Percentiles rank a stretch among this genome's conserved stretches.
Evolutionary conservation across 2,113 vertebrate species (phyloP).

Genomic region (Microcebus lehilahytsara): DNA sequence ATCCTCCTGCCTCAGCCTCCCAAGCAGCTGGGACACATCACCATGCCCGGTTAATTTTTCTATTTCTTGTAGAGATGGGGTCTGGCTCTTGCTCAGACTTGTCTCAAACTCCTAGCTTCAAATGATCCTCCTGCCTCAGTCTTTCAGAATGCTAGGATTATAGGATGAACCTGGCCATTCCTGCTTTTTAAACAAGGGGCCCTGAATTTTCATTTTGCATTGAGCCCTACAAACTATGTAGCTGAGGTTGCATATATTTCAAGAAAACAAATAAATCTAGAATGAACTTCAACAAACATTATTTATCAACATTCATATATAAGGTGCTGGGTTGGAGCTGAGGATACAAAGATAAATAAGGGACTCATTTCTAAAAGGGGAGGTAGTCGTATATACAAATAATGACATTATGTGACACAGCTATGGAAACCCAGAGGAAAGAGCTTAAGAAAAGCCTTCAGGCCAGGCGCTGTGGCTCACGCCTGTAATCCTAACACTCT

Average conservation of each 20-base stretch:
- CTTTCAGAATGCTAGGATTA: no score
- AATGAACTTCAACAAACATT: constrained; percentile 26
- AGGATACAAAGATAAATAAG: neutral
- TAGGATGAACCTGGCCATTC: no score
- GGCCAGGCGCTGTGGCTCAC: no score
- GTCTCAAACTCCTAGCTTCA: no score
- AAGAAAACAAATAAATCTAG: constrained; percentile 20
- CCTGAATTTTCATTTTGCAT: neutral
- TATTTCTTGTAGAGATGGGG: no score
- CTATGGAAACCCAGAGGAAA: constrained; percentile 9
- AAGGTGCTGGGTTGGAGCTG: neutral
- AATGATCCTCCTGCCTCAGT: no score
- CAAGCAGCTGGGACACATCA: no score
- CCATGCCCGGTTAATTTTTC: no score
- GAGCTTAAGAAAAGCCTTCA: neutral
- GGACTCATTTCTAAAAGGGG: neutral
- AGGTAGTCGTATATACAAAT: constrained; percentile 11
- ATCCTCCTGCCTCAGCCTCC: no score
- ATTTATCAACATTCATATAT: neutral
- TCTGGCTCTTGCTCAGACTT: no score
- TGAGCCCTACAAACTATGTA: neutral
- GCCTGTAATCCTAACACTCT: no score
- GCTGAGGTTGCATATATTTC: neutral
- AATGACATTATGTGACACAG: neutral
- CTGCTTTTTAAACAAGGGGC: neutral